Conservation (phyloP, 2,113 vertebrate genomes). For the Monarcha castaneiventris region DNA sequence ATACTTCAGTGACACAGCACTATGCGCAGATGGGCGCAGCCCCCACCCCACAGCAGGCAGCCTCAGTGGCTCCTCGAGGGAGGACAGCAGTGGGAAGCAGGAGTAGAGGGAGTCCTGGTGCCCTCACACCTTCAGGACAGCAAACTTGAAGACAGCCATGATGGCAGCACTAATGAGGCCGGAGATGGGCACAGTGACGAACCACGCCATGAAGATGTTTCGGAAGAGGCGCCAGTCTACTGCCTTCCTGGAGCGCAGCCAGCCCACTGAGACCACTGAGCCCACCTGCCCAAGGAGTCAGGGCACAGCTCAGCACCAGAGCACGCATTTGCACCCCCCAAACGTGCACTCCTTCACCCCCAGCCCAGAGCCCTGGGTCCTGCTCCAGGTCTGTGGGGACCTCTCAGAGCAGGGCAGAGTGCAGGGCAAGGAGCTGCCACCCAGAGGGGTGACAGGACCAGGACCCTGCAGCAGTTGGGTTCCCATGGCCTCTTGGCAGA, state of each 20-base stretch:
- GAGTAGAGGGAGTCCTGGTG: background rate
- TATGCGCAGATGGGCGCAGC: background rate
- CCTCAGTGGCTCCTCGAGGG: background rate
- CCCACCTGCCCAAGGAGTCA: constrained; percentile 78
- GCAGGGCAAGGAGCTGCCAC: background rate
- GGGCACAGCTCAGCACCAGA: background rate
- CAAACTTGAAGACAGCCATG: constrained; percentile 87
- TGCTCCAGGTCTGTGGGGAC: background rate
- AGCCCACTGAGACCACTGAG: constrained; percentile 93
- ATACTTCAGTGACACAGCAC: constrained; percentile 55
- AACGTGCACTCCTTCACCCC: background rate
- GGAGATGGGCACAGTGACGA: constrained; percentile 93
- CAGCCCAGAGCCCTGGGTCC: background rate
- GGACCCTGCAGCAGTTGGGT: rapidly evolving
- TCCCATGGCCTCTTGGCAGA: background rate
- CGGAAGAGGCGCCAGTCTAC: constrained; percentile 95
- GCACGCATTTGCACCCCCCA: background rate
- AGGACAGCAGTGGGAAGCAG: constrained; percentile 62
- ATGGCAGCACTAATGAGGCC: constrained; percentile 92
- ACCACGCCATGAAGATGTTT: constrained; percentile 98
- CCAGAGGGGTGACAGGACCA: too few species aligned
- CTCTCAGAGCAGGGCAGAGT: background rate
- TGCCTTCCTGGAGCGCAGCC: constrained; percentile 92
- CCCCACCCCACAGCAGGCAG: background rate
- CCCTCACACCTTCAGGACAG: constrained; percentile 57